Evolutionary conservation across 2,888 invertebrate species (phyloP).

Genomic region (Cristatella mucedo): DNA sequence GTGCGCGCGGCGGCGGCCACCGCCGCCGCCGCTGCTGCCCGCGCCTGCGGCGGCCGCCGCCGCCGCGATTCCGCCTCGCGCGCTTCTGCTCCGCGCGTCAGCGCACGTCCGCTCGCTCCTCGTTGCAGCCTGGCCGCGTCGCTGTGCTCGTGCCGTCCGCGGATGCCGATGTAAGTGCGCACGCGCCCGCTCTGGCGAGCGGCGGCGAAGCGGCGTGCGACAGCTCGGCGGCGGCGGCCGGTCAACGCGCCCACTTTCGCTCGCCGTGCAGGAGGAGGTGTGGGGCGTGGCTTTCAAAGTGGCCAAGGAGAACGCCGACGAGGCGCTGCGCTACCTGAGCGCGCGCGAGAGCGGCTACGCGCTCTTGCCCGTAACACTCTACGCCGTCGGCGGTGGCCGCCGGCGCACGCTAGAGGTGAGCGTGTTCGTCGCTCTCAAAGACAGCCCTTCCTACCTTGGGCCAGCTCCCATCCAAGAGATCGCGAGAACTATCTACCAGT

Average conservation of each 20-base stretch:
- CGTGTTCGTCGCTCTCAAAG: conserved; percentile 63
- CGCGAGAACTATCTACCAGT: conserved; percentile 55
- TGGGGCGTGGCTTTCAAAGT: conserved; percentile 91
- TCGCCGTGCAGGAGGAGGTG: conserved; percentile 47
- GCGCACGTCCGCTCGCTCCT: background rate
- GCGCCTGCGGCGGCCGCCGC: background rate
- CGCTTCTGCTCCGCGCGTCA: background rate
- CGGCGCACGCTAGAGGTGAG: conserved; percentile 53
- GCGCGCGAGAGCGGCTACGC: conserved; percentile 80
- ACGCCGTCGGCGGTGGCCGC: conserved; percentile 43
- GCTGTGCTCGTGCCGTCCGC: background rate
- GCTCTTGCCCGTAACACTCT: conserved; percentile 53
- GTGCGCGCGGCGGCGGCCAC: no score
- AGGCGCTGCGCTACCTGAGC: conserved; percentile 66
- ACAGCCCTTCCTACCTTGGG: conserved; percentile 65
- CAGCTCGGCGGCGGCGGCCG: no score
- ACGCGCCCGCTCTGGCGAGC: no score
- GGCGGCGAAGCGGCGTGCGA: no score
- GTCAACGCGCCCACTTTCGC: no score
- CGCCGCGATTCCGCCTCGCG: background rate
- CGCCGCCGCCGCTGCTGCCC: background rate
- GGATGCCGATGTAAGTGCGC: no score
- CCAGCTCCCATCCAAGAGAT: conserved; percentile 59
- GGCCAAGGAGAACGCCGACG: conserved; percentile 45
- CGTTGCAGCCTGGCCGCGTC: background rate